Conservation (phyloP, 2,888 invertebrate genomes). For the Drosophila mayaguana region DNA sequence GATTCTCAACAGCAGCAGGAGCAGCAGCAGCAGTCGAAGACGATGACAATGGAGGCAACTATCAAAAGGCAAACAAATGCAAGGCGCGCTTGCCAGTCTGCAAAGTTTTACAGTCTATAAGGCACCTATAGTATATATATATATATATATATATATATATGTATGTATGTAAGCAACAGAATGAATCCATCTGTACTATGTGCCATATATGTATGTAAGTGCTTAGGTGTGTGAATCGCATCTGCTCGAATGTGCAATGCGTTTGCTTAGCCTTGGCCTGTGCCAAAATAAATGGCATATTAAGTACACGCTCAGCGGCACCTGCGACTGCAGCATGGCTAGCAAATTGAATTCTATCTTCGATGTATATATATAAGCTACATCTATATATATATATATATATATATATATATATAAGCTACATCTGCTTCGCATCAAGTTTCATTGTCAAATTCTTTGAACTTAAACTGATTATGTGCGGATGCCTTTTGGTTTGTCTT, state of each 20-base stretch:
- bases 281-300: conserved; percentile 75
- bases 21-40: conserved; percentile 33
- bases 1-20: conserved; percentile 67
- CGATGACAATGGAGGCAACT: conserved; percentile 56
- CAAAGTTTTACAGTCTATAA: conserved; percentile 37
- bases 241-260: conserved; percentile 57
- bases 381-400: not conserved
- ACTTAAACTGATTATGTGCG: not conserved
- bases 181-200: not conserved
- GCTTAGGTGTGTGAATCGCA: conserved; percentile 41
- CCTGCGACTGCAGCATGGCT: conserved; percentile 55
- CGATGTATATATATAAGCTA: not conserved
- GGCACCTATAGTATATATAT: not conserved
- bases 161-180: conserved; percentile 5
- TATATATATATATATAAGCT: not conserved
- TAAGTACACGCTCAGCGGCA: conserved; percentile 75
- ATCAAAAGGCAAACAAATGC: conserved; percentile 65
- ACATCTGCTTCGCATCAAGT: conserved; percentile 17
- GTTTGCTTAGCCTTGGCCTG: conserved; percentile 65
- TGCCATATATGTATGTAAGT: not conserved
- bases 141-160: not conserved
- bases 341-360: conserved; percentile 41
- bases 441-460: conserved; percentile 2
- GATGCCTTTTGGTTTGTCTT: not conserved
- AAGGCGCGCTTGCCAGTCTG: conserved; percentile 65